Percentiles rank a stretch among this genome's conserved stretches.
Conservation (phyloP, 92 coral and sea anemone genomes). For the Metridium senile region DNA sequence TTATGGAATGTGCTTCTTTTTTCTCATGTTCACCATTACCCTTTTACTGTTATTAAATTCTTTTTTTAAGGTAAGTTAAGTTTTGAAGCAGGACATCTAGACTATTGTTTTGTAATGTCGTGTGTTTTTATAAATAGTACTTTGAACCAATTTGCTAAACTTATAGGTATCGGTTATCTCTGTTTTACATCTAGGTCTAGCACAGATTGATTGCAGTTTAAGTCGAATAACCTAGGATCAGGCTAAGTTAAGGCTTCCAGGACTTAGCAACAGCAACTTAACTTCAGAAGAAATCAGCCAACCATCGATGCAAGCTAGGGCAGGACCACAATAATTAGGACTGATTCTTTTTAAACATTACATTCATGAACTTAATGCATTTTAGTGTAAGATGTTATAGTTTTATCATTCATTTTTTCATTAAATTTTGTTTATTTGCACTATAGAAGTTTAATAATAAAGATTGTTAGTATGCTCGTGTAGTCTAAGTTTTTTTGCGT, state of each 20-base stretch:
- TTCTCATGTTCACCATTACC: background rate
- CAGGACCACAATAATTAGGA: conserved; percentile 16
- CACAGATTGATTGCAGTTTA: conserved; percentile 60
- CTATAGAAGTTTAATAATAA: background rate
- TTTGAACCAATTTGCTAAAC: background rate
- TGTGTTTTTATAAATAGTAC: background rate
- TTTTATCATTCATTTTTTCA: background rate
- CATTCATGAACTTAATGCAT: background rate
- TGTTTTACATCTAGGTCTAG: conserved; percentile 72
- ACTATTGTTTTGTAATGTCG: no score
- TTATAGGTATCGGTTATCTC: conserved; percentile 37
- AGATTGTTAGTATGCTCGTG: background rate
- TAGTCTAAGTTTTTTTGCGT: conserved; percentile 2
- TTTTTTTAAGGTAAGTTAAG: no score
- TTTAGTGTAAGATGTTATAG: background rate
- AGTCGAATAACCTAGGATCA: conserved; percentile 70
- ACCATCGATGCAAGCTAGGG: conserved; percentile 25
- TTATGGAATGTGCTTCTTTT: no score
- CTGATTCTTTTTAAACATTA: background rate
- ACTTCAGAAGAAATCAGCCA: conserved; percentile 15
- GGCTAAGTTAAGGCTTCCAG: conserved; percentile 65
- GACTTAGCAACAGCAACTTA: conserved; percentile 57
- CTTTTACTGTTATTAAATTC: background rate
- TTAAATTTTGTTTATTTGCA: background rate
- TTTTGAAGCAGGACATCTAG: no score